Conservation (phyloP, 2,888 invertebrate genomes). For the Steinernema carpocapsae region DNA sequence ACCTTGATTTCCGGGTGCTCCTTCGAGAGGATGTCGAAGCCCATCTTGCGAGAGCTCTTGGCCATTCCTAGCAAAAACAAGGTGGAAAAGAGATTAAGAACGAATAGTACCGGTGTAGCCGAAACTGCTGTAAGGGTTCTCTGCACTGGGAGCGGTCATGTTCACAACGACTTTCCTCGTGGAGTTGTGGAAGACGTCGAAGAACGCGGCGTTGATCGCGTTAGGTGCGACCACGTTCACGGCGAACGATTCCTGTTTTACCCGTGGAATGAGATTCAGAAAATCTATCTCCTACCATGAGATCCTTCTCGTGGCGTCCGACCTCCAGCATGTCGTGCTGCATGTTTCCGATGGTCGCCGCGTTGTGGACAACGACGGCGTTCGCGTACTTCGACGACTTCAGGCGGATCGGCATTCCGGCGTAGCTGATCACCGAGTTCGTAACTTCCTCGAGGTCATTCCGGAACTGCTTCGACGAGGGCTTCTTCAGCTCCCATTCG, state of each 20-base stretch:
- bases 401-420: constrained; percentile 23
- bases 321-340: constrained; percentile 32
- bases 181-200: constrained; percentile 22
- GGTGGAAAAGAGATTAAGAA: too few species aligned
- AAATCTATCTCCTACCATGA: not conserved
- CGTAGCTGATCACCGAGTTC: constrained; percentile 34
- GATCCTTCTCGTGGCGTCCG: not conserved
- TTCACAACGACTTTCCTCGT: constrained; percentile 32
- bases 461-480: constrained; percentile 15
- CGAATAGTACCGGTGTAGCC: constrained; percentile 32
- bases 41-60: constrained; percentile 34
- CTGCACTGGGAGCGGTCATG: constrained; percentile 36
- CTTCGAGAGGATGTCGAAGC: constrained; percentile 30
- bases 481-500: constrained; percentile 33
- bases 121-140: constrained; percentile 24
- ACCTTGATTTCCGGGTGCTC: constrained; percentile 35
- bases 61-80: not conserved
- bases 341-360: constrained; percentile 37
- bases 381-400: constrained; percentile 34
- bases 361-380: constrained; percentile 38
- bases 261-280: not conserved
- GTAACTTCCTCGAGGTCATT: constrained; percentile 27
- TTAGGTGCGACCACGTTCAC: constrained; percentile 36
- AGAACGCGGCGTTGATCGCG: constrained; percentile 34
- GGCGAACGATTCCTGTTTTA: constrained; percentile 32